phyloP scores from a whole-genome alignment of 2,888 invertebrate genomes.

The Dasypolia templi region DNA sequence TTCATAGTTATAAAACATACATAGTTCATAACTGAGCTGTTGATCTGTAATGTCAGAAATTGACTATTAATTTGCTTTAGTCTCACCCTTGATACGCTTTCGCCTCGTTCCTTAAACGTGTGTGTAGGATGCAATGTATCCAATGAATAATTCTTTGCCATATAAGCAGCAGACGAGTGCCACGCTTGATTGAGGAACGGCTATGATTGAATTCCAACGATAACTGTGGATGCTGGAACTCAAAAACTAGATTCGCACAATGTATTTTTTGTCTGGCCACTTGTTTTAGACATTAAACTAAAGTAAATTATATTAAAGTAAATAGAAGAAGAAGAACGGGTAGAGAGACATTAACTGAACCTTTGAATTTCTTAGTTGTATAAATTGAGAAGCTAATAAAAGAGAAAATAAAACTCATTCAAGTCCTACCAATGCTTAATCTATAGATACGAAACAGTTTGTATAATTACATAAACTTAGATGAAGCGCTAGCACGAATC shows the following conservation, averaged over 20 bases:
- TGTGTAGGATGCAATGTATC: slow-evolving; percentile 37
- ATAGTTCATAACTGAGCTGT: not conserved
- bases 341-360: not conserved
- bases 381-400: slow-evolving; percentile 10
- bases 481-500: slow-evolving; percentile 72
- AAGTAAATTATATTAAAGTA: no score
- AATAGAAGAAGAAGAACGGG: not conserved
- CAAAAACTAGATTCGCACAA: not conserved
- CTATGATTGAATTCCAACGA: slow-evolving; percentile 57
- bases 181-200: slow-evolving; percentile 57
- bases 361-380: not conserved
- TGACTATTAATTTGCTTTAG: not conserved
- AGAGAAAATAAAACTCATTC: not conserved
- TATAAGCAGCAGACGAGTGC: slow-evolving; percentile 42
- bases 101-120: slow-evolving; percentile 21
- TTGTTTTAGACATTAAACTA: not conserved
- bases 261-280: slow-evolving; percentile 1
- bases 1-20: not conserved
- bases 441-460: slow-evolving; percentile 27
- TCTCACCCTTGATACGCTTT: slow-evolving; percentile 25
- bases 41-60: not conserved
- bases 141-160: slow-evolving; percentile 51
- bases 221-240: slow-evolving; percentile 31
- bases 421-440: slow-evolving; percentile 21
- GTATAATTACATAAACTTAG: slow-evolving; percentile 70